These are phyloP conservation scores for Diachrysia chrysitis DNA, from an alignment of 2,888 invertebrate genomes.

Conservation along the genomic window DNA sequence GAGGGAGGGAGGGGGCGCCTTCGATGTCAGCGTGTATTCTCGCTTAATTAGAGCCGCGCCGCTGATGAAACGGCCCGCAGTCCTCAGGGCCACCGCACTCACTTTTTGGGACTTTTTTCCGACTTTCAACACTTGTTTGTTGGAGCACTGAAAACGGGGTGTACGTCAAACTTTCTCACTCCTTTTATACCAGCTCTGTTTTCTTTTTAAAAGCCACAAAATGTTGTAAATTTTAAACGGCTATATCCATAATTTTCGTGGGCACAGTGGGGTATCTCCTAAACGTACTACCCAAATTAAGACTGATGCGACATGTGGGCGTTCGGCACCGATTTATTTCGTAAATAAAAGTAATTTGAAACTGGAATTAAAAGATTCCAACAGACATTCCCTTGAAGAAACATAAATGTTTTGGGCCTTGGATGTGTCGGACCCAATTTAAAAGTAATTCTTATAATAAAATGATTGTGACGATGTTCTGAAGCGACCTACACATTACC, in stretches of 20 bases:
- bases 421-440: background rate
- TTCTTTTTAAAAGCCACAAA: conserved; percentile 16
- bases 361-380: background rate
- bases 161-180: conserved; percentile 16
- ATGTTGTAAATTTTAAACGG: conserved; percentile 17
- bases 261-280: conserved; percentile 12
- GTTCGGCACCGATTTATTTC: conserved; percentile 12
- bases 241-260: conserved; percentile 22
- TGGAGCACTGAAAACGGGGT: background rate
- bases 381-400: background rate
- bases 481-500: too few relatives aligned
- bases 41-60: conserved; percentile 12
- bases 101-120: conserved; percentile 12
- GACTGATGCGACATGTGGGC: conserved; percentile 2
- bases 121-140: conserved; percentile 15
- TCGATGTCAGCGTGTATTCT: background rate
- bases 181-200: conserved; percentile 11
- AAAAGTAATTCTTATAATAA: background rate
- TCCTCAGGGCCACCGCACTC: background rate
- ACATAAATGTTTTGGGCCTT: background rate
- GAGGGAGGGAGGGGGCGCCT: background rate
- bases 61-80: conserved; percentile 9
- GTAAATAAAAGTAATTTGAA: conserved; percentile 11
- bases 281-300: conserved; percentile 19
- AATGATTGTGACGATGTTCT: background rate